Evolutionary conservation across 2,797 vertebrate genomes (phyloP), one percentile per base, ranked within the genome.

Genomic region (Acanthurus tractus): DNA sequence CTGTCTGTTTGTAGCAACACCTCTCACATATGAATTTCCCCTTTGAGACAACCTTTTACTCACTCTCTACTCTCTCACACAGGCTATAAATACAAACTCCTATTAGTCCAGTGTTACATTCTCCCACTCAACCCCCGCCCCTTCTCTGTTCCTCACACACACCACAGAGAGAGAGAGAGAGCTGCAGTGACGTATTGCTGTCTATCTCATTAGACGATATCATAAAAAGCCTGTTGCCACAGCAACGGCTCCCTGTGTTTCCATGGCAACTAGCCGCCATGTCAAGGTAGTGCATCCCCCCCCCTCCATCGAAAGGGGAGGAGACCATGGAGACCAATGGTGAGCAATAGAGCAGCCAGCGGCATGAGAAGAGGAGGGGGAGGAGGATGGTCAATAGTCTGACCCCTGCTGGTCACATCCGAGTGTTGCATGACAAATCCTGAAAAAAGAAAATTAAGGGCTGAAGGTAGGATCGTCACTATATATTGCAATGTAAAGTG

Each of bases 331-430:
- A 17, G 36, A 36, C 88, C 85, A 90, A 80, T 88, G n/a, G 74
- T 59, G 70, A 78, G 69, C 79, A 83, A 63, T 49, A 48, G 64
- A 75, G 54, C 56, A 34, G 58, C 42, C 63, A 69, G 75, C 54
- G 46, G 76, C 9, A 66, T 49, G 23, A 63, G 49, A 74, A 17
- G 53, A 84, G 59, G 63, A 65, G 73, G 59, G 71, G 49, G 54
- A 84, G 58, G 63, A 64, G 73, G 67, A 72, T 17, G 56, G 71
- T n/a, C 53, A 67, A 67, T 56, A 76, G 69, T 63, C 78, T 86
- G 93, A 88, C 92, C 78, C 83, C 92, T 93, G 83, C 76, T 92
- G 94, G 86, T 94, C 76, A 96, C 92, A 95, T 74, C 49, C 48
- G 70, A 63, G 93, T 94, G 69, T 8, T 90, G 76, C 78, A 83